phyloP scores from a whole-genome alignment of 2,888 invertebrate species.

The Drosophila prolongata region DNA sequence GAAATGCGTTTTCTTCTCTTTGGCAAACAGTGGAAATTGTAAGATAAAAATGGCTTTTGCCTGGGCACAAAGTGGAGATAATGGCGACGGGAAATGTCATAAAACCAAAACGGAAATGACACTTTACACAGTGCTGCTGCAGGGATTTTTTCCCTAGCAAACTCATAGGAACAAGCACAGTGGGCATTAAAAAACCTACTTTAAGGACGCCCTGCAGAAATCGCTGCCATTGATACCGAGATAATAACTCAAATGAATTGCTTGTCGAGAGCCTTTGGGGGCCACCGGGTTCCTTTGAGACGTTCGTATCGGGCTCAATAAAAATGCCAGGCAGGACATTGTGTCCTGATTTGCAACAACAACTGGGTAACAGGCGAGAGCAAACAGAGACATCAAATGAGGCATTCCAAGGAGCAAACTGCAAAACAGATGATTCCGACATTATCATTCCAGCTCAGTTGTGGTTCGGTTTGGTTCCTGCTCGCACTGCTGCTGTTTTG shows the following conservation, averaged over 20 bases:
- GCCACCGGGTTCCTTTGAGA: conserved; percentile 13
- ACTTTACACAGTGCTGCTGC: conserved; percentile 19
- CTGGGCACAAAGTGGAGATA: conserved; percentile 30
- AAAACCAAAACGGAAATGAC: conserved; percentile 53
- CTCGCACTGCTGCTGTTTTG: conserved; percentile 13
- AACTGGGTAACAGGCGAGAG: conserved; percentile 11
- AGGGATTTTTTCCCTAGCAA: conserved; percentile 31
- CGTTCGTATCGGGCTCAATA: conserved; percentile 38
- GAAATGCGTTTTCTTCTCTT: conserved; percentile 47
- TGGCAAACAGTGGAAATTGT: conserved; percentile 45
- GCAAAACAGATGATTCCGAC: conserved; percentile 41
- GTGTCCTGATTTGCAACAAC: conserved; percentile 57
- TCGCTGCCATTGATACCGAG: conserved; percentile 49
- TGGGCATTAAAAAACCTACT: conserved; percentile 22
- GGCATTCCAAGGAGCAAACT: conserved; percentile 39
- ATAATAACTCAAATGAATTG: conserved; percentile 76
- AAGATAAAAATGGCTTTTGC: conserved; percentile 23
- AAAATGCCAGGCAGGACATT: conserved; percentile 53
- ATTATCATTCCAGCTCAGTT: conserved; percentile 41
- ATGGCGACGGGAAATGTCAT: conserved; percentile 52
- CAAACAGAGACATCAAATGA: conserved; percentile 44
- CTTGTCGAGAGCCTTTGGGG: conserved; percentile 33
- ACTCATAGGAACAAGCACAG: conserved; percentile 10
- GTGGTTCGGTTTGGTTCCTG: conserved; percentile 10
- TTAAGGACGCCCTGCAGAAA: neutral